These are phyloP conservation scores for Diglossa cyanea DNA, from an alignment of 2,797 vertebrate genomes.

Conservation along the genomic window DNA sequence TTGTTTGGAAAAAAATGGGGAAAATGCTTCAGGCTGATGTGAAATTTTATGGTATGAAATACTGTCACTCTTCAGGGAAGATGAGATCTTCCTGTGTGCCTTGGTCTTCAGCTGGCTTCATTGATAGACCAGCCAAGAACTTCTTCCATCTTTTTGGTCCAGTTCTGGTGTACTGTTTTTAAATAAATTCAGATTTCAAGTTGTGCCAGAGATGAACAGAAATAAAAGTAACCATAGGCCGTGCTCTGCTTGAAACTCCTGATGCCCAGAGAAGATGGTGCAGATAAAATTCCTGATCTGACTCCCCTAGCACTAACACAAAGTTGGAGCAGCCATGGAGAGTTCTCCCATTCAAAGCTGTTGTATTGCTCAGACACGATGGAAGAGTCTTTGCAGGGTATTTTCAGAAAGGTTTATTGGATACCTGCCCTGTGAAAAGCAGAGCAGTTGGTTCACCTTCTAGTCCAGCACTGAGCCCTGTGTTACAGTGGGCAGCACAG, in stretches of 20 bases:
- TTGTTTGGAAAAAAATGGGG: neutral
- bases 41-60: neutral
- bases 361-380: neutral
- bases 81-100: neutral
- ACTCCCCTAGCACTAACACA: neutral
- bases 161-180: neutral
- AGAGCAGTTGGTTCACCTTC: neutral
- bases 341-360: neutral
- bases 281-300: neutral
- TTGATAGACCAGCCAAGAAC: neutral
- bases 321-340: neutral
- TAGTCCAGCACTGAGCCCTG: neutral
- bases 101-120: neutral
- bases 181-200: neutral
- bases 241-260: fast-evolving
- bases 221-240: neutral
- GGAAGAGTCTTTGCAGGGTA: neutral
- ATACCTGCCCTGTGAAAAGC: neutral
- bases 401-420: neutral
- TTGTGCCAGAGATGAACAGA: neutral
- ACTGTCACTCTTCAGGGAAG: neutral
- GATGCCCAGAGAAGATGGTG: fast-evolving
- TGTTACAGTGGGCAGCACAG: neutral
- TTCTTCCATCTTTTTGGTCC: neutral
- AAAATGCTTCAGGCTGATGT: neutral